phyloP scores from a whole-genome alignment of 2,113 vertebrate genomes.

The Rhadina sibilatrix region DNA sequence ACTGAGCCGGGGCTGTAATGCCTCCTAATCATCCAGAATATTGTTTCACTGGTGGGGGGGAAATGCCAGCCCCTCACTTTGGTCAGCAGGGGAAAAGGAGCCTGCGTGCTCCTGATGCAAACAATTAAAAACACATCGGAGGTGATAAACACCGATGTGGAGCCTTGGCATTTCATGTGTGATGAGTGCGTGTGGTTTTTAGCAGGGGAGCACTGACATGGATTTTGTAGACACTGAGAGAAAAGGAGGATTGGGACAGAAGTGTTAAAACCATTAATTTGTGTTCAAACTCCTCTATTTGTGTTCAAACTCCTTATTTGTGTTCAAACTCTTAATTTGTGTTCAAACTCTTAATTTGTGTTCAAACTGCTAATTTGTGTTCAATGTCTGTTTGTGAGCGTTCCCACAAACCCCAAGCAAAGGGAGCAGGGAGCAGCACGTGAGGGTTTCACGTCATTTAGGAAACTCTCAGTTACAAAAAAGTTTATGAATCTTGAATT shows the following conservation, averaged over 20 bases:
- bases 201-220: neutral
- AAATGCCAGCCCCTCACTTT: neutral
- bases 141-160: fast-evolving
- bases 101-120: neutral
- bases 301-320: neutral
- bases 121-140: neutral
- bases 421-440: fast-evolving
- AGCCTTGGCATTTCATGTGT: fast-evolving
- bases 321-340: neutral
- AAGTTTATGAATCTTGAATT: too few species aligned
- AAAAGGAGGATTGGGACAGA: neutral
- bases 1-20: constrained; percentile 57
- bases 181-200: fast-evolving
- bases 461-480: neutral
- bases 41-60: neutral
- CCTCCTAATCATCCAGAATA: constrained; percentile 55
- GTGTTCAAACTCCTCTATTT: too few species aligned
- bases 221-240: fast-evolving
- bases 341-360: neutral
- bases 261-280: neutral
- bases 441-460: fast-evolving
- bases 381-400: fast-evolving
- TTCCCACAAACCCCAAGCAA: neutral
- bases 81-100: neutral
- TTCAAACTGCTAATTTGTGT: neutral